These are phyloP conservation scores for Mirounga angustirostris DNA, from an alignment of 2,113 vertebrate species.

Conservation along the genomic window DNA sequence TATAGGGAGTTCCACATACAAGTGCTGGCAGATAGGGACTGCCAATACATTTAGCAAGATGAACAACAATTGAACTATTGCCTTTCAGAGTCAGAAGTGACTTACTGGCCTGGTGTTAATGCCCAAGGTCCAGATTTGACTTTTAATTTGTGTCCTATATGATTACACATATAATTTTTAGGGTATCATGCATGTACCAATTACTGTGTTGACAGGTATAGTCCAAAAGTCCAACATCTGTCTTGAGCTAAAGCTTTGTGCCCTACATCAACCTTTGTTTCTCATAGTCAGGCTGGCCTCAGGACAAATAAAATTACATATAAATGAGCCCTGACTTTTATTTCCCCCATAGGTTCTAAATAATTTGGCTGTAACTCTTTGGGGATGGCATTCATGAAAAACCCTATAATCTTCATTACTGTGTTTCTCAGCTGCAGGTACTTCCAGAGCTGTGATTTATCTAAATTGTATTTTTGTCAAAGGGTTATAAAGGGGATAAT, in stretches of 20 bases:
- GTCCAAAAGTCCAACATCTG: conserved; percentile 49
- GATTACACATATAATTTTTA: conserved; percentile 12
- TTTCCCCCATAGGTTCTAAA: conserved; percentile 64
- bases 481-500: conserved; percentile 73
- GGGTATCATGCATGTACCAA: not conserved
- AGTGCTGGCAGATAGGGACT: not conserved
- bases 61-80: not conserved
- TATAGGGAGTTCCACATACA: fast-evolving
- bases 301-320: conserved; percentile 76
- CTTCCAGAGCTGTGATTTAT: conserved; percentile 74
- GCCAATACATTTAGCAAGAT: not conserved
- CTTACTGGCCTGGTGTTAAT: not conserved
- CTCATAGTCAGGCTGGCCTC: conserved; percentile 55
- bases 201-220: not conserved
- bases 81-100: not conserved
- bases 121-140: not conserved
- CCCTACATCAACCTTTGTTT: conserved; percentile 56
- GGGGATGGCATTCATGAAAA: conserved; percentile 68
- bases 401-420: conserved; percentile 67
- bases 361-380: conserved; percentile 68
- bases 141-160: conserved; percentile 7
- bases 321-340: conserved; percentile 72
- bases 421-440: conserved; percentile 68
- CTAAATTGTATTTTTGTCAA: conserved; percentile 76
- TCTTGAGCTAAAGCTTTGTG: not conserved